These are phyloP conservation scores for Latrodectus elegans DNA, from an alignment of 2,888 invertebrate species.

Conservation along the genomic window DNA sequence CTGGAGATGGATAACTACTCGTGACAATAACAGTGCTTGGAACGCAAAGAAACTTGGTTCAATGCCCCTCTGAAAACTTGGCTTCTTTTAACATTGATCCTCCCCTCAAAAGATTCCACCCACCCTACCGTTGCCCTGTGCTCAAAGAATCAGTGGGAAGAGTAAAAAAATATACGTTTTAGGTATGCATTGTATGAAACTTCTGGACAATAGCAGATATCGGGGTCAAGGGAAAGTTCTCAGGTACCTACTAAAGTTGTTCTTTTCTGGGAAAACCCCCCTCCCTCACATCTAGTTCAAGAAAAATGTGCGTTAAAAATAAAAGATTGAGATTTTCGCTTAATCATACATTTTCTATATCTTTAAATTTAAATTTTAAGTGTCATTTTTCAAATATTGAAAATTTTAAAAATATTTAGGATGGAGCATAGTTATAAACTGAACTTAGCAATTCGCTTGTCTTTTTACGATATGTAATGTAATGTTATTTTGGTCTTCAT, in stretches of 20 bases:
- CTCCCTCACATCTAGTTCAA: background rate
- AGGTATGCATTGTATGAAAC: constrained; percentile 34
- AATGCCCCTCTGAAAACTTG: constrained; percentile 44
- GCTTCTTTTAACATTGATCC: constrained; percentile 17
- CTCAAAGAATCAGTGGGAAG: constrained; percentile 47
- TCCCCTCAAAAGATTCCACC: constrained; percentile 39
- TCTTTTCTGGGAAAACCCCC: constrained; percentile 50
- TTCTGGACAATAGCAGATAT: constrained; percentile 54
- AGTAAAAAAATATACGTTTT: constrained; percentile 19
- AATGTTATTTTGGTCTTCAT: too few species aligned
- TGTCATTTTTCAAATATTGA: too few species aligned
- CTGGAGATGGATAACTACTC: constrained; percentile 11
- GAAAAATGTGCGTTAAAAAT: background rate
- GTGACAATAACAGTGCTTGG: constrained; percentile 8
- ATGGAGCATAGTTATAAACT: too few species aligned
- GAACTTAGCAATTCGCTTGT: too few species aligned
- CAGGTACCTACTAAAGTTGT: constrained; percentile 17
- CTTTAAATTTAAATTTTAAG: too few species aligned
- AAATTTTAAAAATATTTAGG: too few species aligned
- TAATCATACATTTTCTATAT: too few species aligned
- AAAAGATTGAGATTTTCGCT: too few species aligned
- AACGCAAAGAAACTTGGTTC: constrained; percentile 33
- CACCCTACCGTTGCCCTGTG: constrained; percentile 19
- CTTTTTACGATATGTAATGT: too few species aligned
- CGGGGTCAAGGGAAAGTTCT: constrained; percentile 37